phyloP scores from a whole-genome alignment of 2,888 invertebrate species.

The Dynastes grantii region DNA sequence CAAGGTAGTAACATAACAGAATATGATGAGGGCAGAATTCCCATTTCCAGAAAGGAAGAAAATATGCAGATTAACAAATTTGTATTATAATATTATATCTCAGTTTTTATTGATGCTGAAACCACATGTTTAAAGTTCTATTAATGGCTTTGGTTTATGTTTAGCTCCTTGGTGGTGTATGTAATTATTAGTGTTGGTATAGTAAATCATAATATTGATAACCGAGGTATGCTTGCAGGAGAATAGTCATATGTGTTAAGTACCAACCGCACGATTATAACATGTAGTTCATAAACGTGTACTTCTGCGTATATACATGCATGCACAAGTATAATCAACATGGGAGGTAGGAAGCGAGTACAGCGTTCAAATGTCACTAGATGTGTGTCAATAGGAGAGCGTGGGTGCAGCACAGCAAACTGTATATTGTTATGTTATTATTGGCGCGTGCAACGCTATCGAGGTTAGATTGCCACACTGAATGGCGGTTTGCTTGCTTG shows the following conservation, averaged over 20 bases:
- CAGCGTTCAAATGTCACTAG: constrained; percentile 62
- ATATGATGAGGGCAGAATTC: too few relatives aligned
- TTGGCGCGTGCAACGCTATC: constrained; percentile 63
- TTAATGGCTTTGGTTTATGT: too few relatives aligned
- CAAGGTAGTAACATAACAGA: too few relatives aligned
- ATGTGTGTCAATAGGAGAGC: constrained; percentile 64
- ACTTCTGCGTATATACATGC: neutral
- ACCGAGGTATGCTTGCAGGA: too few relatives aligned
- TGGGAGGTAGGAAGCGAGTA: constrained; percentile 58
- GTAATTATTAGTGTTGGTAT: too few relatives aligned
- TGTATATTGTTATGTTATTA: constrained; percentile 65
- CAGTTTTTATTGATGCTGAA: too few relatives aligned
- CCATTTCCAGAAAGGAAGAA: too few relatives aligned
- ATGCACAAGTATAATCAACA: constrained; percentile 28
- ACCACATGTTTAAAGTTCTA: too few relatives aligned
- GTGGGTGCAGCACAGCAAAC: constrained; percentile 63
- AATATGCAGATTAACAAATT: too few relatives aligned
- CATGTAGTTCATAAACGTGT: constrained; percentile 9
- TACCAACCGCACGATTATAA: neutral
- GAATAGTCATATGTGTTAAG: neutral
- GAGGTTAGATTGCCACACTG: constrained; percentile 62
- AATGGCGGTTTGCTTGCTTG: constrained; percentile 51
- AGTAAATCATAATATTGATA: too few relatives aligned
- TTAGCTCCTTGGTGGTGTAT: too few relatives aligned
- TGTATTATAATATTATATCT: too few relatives aligned